Conservation (phyloP, 2,888 invertebrate species). For the Ellobium chinense region DNA sequence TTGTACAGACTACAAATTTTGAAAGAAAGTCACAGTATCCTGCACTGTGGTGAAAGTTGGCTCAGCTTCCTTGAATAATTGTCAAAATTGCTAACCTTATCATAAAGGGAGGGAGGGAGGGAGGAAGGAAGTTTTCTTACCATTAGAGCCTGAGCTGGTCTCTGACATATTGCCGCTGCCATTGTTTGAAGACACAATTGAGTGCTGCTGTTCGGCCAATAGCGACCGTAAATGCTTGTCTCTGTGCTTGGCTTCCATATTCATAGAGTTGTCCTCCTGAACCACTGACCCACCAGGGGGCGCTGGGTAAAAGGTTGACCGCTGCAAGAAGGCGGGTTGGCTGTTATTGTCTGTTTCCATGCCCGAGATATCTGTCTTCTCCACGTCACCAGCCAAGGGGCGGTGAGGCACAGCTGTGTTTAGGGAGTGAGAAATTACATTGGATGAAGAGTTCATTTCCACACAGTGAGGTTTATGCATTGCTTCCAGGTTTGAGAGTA, state of each 20-base stretch:
- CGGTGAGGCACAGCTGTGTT: not conserved
- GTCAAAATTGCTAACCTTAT: no score
- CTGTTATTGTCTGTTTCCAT: slow-evolving; percentile 24
- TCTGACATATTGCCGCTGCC: slow-evolving; percentile 29
- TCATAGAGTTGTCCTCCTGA: slow-evolving; percentile 18
- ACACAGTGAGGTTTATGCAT: no score
- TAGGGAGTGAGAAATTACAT: not conserved
- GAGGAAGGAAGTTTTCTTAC: not conserved
- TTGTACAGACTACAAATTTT: no score
- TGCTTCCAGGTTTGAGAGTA: no score
- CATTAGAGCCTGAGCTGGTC: slow-evolving; percentile 30
- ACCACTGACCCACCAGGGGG: not conserved
- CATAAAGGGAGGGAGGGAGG: no score
- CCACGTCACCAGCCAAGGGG: slow-evolving; percentile 12
- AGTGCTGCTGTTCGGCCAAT: slow-evolving; percentile 36
- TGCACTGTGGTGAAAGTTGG: no score
- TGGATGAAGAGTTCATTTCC: no score
- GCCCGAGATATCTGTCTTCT: not conserved
- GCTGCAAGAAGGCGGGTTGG: slow-evolving; percentile 31
- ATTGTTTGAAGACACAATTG: slow-evolving; percentile 4
- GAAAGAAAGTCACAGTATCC: no score
- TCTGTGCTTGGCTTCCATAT: slow-evolving; percentile 20
- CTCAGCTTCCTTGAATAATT: no score
- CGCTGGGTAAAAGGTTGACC: slow-evolving; percentile 31
- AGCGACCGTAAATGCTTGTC: slow-evolving; percentile 36